A percentile compares a stretch with the other conserved stretches of the same genome.
Evolutionary conservation across 1,140 invertebrate species (phyloP).

Genomic region (Agraylea sexmaculata): DNA sequence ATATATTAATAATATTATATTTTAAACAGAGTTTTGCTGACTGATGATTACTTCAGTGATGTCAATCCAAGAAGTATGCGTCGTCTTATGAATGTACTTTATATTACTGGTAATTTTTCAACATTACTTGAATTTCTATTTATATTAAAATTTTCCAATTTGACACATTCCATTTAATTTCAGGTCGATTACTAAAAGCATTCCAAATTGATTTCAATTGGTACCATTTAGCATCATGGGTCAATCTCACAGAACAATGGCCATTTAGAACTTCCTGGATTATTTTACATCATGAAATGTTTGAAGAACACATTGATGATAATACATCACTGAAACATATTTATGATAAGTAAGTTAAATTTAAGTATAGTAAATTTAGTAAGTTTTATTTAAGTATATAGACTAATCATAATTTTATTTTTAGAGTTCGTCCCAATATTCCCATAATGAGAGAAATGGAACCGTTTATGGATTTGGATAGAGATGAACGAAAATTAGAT

Average conservation of each 20-base stretch:
- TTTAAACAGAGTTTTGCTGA: constrained; percentile 71
- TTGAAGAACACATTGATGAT: constrained; percentile 80
- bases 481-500: constrained; percentile 89
- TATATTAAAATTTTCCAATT: constrained; percentile 5
- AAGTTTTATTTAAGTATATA: constrained; percentile 11
- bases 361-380: not conserved
- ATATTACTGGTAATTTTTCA: constrained; percentile 66
- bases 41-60: constrained; percentile 94
- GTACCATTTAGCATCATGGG: constrained; percentile 94
- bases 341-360: constrained; percentile 73
- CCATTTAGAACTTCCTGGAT: constrained; percentile 95
- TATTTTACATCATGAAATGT: constrained; percentile 84
- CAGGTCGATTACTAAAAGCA: constrained; percentile 87
- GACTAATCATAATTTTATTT: constrained; percentile 20
- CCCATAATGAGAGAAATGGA: constrained; percentile 77
- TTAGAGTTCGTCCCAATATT: constrained; percentile 66
- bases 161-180: constrained; percentile 24
- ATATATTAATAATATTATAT: no score
- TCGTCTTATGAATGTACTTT: constrained; percentile 93
- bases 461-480: constrained; percentile 79
- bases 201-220: constrained; percentile 99
- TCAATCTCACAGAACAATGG: constrained; percentile 98
- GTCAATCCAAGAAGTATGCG: constrained; percentile 95
- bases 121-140: constrained; percentile 3
- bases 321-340: constrained; percentile 72